These are phyloP conservation scores for Propithecus perrieri DNA, from an alignment of 2,797 vertebrate species.

Conservation along the genomic window DNA sequence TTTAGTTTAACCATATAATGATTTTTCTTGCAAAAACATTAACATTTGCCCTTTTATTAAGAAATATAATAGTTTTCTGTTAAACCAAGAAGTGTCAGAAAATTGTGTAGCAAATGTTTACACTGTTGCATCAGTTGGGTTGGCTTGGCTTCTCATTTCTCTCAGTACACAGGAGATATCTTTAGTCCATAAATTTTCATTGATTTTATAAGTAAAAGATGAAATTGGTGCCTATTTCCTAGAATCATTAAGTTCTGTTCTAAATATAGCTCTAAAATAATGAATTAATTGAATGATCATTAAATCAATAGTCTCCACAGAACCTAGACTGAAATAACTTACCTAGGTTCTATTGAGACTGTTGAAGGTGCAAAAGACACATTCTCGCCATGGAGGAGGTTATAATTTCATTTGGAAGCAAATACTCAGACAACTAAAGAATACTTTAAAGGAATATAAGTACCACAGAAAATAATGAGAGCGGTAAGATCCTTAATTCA, in stretches of 20 bases:
- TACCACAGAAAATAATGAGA: not conserved
- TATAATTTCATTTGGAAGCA: not conserved
- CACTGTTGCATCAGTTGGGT: not conserved
- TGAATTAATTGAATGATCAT: constrained; percentile 9
- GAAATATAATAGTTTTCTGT: not conserved
- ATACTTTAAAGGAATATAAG: not conserved
- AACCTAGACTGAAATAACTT: not conserved
- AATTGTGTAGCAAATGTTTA: not conserved
- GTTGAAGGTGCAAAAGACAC: not conserved
- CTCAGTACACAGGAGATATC: not conserved
- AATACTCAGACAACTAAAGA: not conserved
- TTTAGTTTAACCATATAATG: not conserved
- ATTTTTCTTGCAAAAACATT: constrained; percentile 14
- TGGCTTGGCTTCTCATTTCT: not conserved
- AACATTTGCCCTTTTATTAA: not conserved
- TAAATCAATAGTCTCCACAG: not conserved
- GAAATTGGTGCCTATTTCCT: not conserved
- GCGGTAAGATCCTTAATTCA: not conserved
- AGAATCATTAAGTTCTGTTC: not conserved
- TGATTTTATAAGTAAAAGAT: constrained; percentile 22
- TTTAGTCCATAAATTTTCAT: not conserved
- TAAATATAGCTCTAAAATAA: not conserved
- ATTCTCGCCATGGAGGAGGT: not conserved
- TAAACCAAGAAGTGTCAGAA: constrained; percentile 10
- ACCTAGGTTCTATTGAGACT: not conserved